These are phyloP conservation scores for Ostrea denselamellosa DNA, from an alignment of 1,140 invertebrate genomes.

Conservation along the genomic window DNA sequence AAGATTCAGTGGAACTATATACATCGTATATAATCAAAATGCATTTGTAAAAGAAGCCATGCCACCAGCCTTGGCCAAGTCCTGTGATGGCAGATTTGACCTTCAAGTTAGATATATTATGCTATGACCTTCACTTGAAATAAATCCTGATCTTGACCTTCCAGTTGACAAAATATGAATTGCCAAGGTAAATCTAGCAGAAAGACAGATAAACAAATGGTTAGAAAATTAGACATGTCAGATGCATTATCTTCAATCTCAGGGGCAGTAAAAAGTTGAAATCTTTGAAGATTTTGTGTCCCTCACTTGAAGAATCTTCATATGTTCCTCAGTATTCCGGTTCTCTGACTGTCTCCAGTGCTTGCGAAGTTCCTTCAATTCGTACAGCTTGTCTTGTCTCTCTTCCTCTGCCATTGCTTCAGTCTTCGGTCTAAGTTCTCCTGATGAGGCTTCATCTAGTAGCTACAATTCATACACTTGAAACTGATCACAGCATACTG, in stretches of 20 bases:
- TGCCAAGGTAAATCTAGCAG: too few species aligned
- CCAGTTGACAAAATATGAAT: too few species aligned
- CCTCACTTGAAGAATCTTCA: not conserved
- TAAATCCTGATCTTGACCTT: too few species aligned
- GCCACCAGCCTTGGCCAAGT: too few species aligned
- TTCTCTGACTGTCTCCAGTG: conserved; percentile 53
- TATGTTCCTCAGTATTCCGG: not conserved
- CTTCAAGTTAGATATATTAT: too few species aligned
- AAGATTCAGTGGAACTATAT: not conserved
- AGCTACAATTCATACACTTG: not conserved
- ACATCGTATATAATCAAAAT: not conserved
- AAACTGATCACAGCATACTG: too few species aligned
- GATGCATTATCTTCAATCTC: not conserved
- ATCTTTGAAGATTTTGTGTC: not conserved
- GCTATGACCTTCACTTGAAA: too few species aligned
- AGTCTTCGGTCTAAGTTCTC: not conserved
- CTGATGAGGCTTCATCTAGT: not conserved
- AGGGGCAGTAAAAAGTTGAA: not conserved
- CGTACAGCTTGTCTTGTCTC: conserved; percentile 59
- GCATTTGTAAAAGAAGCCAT: too few species aligned
- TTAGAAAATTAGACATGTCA: too few species aligned
- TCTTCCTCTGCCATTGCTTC: conserved; percentile 50
- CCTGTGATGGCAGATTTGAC: too few species aligned
- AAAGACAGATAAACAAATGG: too few species aligned
- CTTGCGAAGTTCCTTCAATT: conserved; percentile 59